Conservation (phyloP, 2,113 vertebrate genomes). For the Rhabdomys dilectus region DNA sequence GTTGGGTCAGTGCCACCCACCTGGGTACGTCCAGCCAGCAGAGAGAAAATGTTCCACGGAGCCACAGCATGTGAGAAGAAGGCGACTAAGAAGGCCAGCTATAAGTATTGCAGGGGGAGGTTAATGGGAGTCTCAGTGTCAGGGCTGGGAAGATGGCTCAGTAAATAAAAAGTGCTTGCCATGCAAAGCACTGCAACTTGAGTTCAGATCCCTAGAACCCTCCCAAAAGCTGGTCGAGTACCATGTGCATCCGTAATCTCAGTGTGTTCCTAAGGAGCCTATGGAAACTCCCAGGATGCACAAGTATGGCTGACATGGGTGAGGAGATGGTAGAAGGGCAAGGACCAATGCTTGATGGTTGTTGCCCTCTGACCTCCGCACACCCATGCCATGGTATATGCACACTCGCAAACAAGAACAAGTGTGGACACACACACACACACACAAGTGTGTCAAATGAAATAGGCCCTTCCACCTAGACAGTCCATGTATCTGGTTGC, state of each 20-base stretch:
- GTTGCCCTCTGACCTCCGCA: background rate
- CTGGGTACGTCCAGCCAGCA: fast-evolving
- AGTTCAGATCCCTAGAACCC: background rate
- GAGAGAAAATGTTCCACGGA: no score
- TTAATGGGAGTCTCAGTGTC: fast-evolving
- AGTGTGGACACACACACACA: background rate
- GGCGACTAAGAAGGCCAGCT: no score
- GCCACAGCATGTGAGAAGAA: fast-evolving
- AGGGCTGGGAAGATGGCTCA: background rate
- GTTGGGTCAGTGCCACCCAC: fast-evolving
- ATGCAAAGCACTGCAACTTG: background rate
- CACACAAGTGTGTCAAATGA: background rate
- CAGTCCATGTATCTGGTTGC: no score
- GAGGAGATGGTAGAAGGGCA: background rate
- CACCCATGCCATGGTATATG: background rate
- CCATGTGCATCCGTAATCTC: no score
- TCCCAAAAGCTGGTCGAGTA: no score
- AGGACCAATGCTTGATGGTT: no score
- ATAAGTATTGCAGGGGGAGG: background rate
- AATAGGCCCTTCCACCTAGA: background rate
- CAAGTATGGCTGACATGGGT: background rate
- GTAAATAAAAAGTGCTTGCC: no score
- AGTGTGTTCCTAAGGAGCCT: background rate
- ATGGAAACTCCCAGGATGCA: background rate
- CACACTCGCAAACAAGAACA: background rate